These are phyloP conservation scores for Danionella cerebrum DNA, from an alignment of 2,113 vertebrate species.

Conservation along the genomic window DNA sequence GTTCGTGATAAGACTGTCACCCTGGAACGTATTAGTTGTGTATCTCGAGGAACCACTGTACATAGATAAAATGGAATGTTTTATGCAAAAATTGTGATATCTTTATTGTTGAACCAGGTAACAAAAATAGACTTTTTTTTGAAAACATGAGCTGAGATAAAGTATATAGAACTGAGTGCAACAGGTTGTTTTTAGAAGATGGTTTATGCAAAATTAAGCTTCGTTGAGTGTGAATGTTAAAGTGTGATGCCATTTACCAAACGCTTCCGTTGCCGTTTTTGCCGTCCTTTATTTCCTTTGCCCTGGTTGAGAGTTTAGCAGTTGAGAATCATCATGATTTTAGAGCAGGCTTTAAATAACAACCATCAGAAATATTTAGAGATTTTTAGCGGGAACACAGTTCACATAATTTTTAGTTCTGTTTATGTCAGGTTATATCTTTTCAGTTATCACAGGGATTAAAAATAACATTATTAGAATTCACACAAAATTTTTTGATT, in stretches of 20 bases:
- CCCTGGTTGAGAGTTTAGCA: constrained; percentile 66
- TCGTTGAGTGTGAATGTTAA: not conserved
- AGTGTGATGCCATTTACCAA: constrained; percentile 61
- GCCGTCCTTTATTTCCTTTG: constrained; percentile 70
- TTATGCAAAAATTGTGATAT: too few species aligned
- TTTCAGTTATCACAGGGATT: not conserved
- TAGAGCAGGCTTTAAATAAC: constrained; percentile 1
- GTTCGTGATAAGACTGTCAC: too few species aligned
- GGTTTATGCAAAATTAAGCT: constrained; percentile 26
- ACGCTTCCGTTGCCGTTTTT: constrained; percentile 64
- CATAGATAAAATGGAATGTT: too few species aligned
- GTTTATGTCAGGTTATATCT: not conserved
- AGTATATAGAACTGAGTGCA: too few species aligned
- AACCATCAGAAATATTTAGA: constrained; percentile 3
- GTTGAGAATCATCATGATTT: constrained; percentile 35
- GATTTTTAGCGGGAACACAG: not conserved
- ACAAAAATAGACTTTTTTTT: too few species aligned
- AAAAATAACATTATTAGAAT: too few species aligned
- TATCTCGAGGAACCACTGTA: too few species aligned
- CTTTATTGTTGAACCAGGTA: too few species aligned
- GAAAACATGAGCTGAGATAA: too few species aligned
- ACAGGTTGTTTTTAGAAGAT: not conserved
- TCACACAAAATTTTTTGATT: too few species aligned
- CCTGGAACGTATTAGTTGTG: too few species aligned
- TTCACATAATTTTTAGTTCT: not conserved